Conservation (phyloP, 2,797 vertebrate species). For the Poliocrania exsul region DNA sequence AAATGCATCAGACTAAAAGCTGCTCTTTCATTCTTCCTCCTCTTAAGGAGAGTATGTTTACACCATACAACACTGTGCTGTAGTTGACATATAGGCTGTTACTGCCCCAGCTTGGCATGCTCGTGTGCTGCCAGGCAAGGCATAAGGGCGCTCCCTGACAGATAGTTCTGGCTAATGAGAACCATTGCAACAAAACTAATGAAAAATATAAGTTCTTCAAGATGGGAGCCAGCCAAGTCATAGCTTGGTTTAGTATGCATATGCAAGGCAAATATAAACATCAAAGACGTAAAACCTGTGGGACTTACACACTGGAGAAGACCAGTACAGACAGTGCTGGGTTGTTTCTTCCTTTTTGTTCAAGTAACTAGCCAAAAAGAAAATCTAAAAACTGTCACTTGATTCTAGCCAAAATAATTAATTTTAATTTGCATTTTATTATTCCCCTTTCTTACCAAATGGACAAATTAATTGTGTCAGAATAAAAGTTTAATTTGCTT, state of each 20-base stretch:
- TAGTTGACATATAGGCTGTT: not conserved
- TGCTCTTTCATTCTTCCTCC: not conserved
- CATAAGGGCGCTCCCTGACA: accelerated
- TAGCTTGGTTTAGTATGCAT: not conserved
- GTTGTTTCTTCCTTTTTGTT: not conserved
- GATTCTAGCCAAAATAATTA: not conserved
- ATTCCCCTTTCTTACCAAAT: not conserved
- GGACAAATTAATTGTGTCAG: not conserved
- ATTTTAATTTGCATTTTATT: not conserved
- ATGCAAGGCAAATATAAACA: not conserved
- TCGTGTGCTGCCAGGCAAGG: not conserved
- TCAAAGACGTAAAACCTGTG: not conserved
- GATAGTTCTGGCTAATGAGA: not conserved
- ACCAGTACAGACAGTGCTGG: not conserved
- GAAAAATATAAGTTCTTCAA: not conserved
- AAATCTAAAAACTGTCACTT: not conserved
- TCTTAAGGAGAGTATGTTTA: not conserved
- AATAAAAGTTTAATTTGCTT: not conserved
- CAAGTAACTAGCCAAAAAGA: not conserved
- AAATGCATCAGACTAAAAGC: not conserved
- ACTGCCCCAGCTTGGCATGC: not conserved
- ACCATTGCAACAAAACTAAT: not conserved
- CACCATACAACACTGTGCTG: not conserved
- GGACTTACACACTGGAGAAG: not conserved
- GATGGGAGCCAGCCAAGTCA: not conserved